Percentiles rank a stretch among this genome's conserved stretches.
These are phyloP conservation scores for Corythaeola cristata DNA, from an alignment of 2,113 vertebrate species.

Conservation along the genomic window DNA sequence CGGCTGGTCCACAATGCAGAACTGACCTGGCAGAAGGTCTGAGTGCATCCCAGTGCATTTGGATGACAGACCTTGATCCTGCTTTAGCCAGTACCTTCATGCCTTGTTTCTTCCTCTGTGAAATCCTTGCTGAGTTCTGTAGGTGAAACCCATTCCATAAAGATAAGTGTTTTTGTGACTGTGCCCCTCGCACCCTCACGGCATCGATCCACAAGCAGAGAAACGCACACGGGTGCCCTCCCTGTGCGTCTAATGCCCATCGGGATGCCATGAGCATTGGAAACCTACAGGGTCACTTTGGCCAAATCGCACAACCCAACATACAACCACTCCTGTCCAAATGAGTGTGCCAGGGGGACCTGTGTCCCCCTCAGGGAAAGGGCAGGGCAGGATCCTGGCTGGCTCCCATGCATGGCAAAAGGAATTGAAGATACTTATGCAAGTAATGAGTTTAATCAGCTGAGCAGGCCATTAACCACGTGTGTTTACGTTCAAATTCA, in stretches of 20 bases:
- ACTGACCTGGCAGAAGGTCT: background rate
- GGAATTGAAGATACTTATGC: background rate
- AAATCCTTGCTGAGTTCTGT: background rate
- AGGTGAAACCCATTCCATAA: background rate
- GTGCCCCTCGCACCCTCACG: background rate
- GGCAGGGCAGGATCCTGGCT: background rate
- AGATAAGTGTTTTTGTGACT: accelerated
- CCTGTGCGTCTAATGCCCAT: background rate
- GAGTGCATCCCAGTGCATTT: background rate
- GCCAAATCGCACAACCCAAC: background rate
- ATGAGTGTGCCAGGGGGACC: accelerated
- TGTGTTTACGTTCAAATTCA: background rate
- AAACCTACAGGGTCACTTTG: background rate
- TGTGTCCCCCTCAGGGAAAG: background rate
- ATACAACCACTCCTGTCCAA: accelerated
- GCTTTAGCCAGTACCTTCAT: background rate
- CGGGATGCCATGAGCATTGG: accelerated
- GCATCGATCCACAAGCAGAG: background rate
- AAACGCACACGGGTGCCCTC: accelerated
- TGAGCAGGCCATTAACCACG: background rate
- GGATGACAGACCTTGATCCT: background rate
- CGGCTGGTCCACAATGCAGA: background rate
- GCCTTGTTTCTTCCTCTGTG: background rate
- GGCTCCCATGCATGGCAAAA: background rate
- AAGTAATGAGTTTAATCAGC: background rate